A percentile compares a stretch with the other conserved stretches of the same genome.
Conservation (phyloP, 1,140 invertebrate species). For the Drosophila micromelanica region DNA sequence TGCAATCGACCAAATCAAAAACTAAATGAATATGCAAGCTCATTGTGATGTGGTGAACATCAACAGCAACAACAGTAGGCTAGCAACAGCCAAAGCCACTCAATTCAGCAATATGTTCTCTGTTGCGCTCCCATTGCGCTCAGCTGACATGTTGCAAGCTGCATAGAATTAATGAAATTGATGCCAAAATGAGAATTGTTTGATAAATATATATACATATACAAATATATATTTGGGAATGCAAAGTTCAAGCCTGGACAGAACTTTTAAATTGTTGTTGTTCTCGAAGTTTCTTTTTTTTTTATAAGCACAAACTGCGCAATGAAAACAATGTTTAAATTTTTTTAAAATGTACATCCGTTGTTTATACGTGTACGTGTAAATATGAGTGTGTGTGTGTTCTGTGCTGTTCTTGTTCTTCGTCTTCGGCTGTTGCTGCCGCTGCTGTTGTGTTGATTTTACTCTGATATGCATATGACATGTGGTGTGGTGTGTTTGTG, state of each 20-base stretch:
- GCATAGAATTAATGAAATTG: constrained; percentile 47
- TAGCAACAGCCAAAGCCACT: constrained; percentile 62
- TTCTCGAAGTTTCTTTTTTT: constrained; percentile 70
- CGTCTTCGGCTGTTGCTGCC: constrained; percentile 35
- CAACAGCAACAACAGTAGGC: constrained; percentile 68
- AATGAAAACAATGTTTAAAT: constrained; percentile 25
- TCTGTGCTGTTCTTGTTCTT: constrained; percentile 29
- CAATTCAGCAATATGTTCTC: constrained; percentile 62
- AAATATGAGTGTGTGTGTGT: constrained; percentile 9
- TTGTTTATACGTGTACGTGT: constrained; percentile 31
- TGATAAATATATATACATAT: constrained; percentile 44
- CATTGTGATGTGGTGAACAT: constrained; percentile 56
- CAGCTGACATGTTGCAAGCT: constrained; percentile 75
- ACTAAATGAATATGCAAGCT: constrained; percentile 63
- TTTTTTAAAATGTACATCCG: constrained; percentile 31
- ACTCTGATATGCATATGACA: constrained; percentile 35
- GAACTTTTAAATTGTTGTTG: constrained; percentile 10
- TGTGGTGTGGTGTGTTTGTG: constrained; percentile 22
- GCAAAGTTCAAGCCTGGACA: constrained; percentile 61
- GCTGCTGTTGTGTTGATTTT: constrained; percentile 23
- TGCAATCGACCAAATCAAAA: constrained; percentile 33
- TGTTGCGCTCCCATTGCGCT: constrained; percentile 41
- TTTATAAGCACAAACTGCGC: background rate
- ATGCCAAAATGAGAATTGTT: constrained; percentile 44
- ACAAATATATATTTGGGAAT: constrained; percentile 28